A percentile compares a stretch with the other conserved stretches of the same genome.
Conservation (phyloP, 2,797 vertebrate species). For the Dromococcyx pavoninus region DNA sequence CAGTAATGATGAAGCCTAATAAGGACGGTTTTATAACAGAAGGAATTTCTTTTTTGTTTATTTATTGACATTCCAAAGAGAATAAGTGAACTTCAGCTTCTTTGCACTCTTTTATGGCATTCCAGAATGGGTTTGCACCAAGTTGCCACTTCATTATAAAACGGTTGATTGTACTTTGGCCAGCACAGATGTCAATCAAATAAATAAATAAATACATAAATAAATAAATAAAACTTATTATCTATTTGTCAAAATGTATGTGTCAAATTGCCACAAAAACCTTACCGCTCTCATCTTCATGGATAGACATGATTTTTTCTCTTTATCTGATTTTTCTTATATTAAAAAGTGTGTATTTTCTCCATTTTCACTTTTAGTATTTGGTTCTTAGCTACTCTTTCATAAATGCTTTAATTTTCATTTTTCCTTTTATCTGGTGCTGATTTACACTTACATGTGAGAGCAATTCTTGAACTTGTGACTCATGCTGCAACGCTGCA, state of each 20-base stretch:
- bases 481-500: neutral
- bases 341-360: neutral
- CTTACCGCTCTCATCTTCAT: neutral
- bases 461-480: neutral
- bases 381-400: neutral
- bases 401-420: neutral
- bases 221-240: neutral
- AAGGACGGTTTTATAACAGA: neutral
- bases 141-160: neutral
- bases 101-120: neutral
- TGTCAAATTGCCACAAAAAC: neutral
- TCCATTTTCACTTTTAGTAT: neutral
- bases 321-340: neutral
- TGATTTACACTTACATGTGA: neutral
- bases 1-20: neutral
- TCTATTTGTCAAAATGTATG: neutral
- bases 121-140: neutral
- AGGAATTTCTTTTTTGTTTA: rapidly evolving
- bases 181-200: neutral
- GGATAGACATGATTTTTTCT: neutral
- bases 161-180: neutral
- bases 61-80: neutral
- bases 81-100: neutral
- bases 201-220: neutral
- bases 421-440: neutral